phyloP scores from a whole-genome alignment of 2,797 vertebrate species.

The Falco columbarius region DNA sequence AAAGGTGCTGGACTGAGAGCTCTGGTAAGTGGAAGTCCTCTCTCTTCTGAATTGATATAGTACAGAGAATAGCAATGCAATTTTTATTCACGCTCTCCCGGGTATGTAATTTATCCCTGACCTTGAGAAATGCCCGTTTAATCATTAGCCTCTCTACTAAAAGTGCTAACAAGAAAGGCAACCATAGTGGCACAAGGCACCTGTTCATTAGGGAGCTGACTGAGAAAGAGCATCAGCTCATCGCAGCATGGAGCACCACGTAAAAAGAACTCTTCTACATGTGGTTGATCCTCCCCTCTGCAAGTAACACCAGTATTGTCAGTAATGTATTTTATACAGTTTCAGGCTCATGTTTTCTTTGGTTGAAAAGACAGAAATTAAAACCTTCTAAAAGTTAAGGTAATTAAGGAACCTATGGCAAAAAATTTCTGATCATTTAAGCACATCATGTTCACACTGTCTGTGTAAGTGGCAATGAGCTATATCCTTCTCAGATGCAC shows the following conservation, averaged over 20 bases:
- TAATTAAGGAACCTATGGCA: background rate
- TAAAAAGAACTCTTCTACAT: background rate
- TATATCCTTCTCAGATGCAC: background rate
- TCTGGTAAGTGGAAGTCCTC: background rate
- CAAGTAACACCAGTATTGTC: background rate
- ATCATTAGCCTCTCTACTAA: background rate
- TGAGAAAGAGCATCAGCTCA: background rate
- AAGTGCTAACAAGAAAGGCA: conserved; percentile 33
- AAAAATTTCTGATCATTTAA: background rate
- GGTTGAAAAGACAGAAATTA: background rate
- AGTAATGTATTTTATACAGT: background rate
- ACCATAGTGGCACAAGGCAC: background rate
- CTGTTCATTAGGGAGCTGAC: background rate
- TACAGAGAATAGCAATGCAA: background rate
- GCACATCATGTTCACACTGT: background rate
- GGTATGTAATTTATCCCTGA: conserved; percentile 18
- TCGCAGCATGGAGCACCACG: background rate
- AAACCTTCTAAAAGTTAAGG: background rate
- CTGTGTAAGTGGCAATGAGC: background rate
- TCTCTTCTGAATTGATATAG: background rate
- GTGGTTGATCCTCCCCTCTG: background rate
- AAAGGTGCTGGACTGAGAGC: background rate
- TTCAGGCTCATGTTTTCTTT: background rate
- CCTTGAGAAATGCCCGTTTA: background rate
- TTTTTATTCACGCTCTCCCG: background rate